Percentiles rank a stretch among this genome's conserved stretches.
These are phyloP conservation scores for Thysanoteuthis rhombus DNA, from an alignment of 2,888 invertebrate genomes.

Conservation along the genomic window DNA sequence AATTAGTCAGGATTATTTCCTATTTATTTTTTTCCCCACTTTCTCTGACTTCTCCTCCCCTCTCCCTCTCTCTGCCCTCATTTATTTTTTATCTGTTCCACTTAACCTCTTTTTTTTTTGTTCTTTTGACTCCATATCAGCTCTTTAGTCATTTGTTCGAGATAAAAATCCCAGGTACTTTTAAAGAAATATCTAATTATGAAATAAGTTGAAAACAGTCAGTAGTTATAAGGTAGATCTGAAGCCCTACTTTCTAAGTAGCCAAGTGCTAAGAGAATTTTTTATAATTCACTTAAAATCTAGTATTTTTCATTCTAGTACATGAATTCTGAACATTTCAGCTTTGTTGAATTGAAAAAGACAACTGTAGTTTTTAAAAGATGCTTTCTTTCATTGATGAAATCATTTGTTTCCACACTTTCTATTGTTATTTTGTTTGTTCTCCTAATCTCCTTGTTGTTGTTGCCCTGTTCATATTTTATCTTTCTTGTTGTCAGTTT, in stretches of 20 bases:
- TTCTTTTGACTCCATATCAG: neutral
- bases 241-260: no score
- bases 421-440: neutral
- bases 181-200: neutral
- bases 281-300: no score
- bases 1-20: neutral
- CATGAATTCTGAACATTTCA: no score
- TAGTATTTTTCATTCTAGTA: no score
- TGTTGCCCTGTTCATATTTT: neutral
- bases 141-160: neutral
- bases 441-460: neutral
- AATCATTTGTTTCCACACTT: neutral
- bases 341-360: no score
- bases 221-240: no score
- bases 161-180: neutral
- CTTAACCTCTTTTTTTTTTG: neutral
- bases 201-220: no score
- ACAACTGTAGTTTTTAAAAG: no score
- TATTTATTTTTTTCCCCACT: neutral
- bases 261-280: no score
- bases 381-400: no score
- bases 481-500: neutral
- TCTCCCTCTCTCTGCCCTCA: neutral
- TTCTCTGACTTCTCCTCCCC: neutral
- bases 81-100: neutral